A percentile compares a stretch with the other conserved stretches of the same genome.
phyloP scores from a whole-genome alignment of 2,113 vertebrate species.

The Gila orcuttii region DNA sequence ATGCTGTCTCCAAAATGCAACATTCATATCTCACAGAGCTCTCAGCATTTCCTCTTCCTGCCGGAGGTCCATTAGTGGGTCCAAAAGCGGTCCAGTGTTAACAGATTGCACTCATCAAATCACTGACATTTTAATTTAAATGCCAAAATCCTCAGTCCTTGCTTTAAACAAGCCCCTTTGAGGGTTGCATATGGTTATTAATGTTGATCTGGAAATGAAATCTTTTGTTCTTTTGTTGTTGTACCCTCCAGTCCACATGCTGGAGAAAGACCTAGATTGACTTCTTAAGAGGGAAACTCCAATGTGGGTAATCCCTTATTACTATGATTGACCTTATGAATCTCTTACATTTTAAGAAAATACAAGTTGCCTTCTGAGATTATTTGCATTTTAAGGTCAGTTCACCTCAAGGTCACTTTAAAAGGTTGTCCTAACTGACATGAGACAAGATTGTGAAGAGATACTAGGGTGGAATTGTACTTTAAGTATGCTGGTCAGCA shows the following conservation, averaged over 20 bases:
- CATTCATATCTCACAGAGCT: background rate
- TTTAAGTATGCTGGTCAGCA: background rate
- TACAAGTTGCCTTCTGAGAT: background rate
- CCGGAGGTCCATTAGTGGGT: background rate
- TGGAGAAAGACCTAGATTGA: background rate
- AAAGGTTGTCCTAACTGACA: background rate
- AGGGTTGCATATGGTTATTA: constrained; percentile 13
- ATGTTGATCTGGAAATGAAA: background rate
- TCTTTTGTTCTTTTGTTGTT: background rate
- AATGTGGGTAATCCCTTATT: background rate
- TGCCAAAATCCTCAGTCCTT: constrained; percentile 5
- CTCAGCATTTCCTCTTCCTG: constrained; percentile 8
- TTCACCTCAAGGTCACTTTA: background rate
- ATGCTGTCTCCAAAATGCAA: background rate
- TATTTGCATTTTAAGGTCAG: background rate
- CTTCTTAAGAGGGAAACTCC: background rate
- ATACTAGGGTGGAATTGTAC: background rate
- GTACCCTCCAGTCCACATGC: background rate
- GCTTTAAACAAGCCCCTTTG: constrained; percentile 10
- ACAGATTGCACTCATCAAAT: constrained; percentile 47
- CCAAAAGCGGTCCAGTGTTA: constrained; percentile 26
- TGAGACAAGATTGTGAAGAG: background rate
- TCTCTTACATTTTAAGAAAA: constrained; percentile 13
- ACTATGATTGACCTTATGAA: constrained; percentile 22
- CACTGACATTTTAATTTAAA: constrained; percentile 21